Conservation (phyloP, 2,113 vertebrate species). For the Setophaga kirtlandii region DNA sequence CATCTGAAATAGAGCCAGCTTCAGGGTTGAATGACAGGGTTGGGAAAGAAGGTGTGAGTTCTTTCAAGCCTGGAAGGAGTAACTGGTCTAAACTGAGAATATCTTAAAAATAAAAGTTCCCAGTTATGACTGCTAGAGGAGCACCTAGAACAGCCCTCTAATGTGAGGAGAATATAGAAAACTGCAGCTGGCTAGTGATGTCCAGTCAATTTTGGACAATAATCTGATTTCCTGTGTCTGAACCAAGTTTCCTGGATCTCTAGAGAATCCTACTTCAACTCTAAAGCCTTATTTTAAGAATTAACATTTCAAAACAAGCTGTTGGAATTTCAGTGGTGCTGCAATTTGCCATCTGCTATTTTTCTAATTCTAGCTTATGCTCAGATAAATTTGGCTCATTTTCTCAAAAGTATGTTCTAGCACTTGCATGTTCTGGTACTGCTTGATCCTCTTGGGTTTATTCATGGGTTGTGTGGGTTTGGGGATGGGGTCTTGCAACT, state of each 20-base stretch:
- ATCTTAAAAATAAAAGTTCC: not conserved
- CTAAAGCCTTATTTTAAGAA: constrained; percentile 33
- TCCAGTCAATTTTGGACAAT: not conserved
- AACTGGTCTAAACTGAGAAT: not conserved
- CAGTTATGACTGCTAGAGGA: not conserved
- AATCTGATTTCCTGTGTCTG: not conserved
- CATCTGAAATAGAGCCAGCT: not conserved
- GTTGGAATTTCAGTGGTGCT: constrained; percentile 14
- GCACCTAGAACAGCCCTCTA: not conserved
- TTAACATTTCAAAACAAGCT: constrained; percentile 23
- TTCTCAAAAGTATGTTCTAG: not conserved
- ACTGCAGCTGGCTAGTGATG: not conserved
- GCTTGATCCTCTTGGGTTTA: not conserved
- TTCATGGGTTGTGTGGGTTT: not conserved
- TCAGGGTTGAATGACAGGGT: not conserved
- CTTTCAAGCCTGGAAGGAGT: not conserved
- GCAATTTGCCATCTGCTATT: constrained; percentile 43
- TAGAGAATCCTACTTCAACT: not conserved
- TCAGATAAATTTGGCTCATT: constrained; percentile 2
- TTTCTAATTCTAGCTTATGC: constrained; percentile 50
- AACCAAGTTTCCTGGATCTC: not conserved
- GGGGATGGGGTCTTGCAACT: not conserved
- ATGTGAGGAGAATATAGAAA: not conserved
- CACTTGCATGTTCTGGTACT: not conserved
- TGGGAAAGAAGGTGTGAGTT: not conserved